Conservation (phyloP, 2,888 invertebrate genomes). For the Diaphora mendica region DNA sequence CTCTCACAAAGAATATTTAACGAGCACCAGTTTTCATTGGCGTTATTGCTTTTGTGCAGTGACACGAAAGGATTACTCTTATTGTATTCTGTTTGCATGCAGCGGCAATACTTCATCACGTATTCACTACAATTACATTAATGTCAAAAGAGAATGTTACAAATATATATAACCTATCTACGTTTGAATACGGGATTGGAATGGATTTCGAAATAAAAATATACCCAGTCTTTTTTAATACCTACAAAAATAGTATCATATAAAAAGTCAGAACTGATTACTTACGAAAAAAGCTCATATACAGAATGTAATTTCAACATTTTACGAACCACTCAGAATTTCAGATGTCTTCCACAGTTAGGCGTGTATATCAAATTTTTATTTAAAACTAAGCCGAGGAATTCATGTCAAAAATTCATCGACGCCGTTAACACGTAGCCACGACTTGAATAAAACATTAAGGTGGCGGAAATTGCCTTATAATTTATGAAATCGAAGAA, state of each 20-base stretch:
- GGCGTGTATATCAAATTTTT: slow-evolving; percentile 35
- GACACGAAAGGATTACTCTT: slow-evolving; percentile 72
- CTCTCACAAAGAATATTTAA: slow-evolving; percentile 76
- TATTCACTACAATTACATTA: slow-evolving; percentile 51
- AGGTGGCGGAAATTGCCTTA: slow-evolving; percentile 59
- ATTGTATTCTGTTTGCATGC: slow-evolving; percentile 69
- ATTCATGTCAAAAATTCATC: slow-evolving; percentile 56
- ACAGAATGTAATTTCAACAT: slow-evolving; percentile 49
- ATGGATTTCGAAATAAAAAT: neutral
- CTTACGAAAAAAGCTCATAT: slow-evolving; percentile 20
- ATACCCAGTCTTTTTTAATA: neutral
- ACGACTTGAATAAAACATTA: slow-evolving; percentile 64
- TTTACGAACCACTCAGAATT: slow-evolving; percentile 42
- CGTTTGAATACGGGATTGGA: neutral
- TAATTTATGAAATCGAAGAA: slow-evolving; percentile 60
- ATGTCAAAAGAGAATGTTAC: slow-evolving; percentile 25
- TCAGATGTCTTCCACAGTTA: slow-evolving; percentile 20
- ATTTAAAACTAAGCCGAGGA: slow-evolving; percentile 41
- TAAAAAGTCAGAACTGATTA: slow-evolving; percentile 16
- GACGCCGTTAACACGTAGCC: slow-evolving; percentile 60
- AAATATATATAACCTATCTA: slow-evolving; percentile 12
- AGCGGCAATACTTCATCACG: slow-evolving; percentile 62
- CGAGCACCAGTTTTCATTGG: slow-evolving; percentile 76
- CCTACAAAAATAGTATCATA: neutral
- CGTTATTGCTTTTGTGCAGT: slow-evolving; percentile 80